phyloP scores from a whole-genome alignment of 2,797 vertebrate species.

The Leuciscus waleckii region DNA sequence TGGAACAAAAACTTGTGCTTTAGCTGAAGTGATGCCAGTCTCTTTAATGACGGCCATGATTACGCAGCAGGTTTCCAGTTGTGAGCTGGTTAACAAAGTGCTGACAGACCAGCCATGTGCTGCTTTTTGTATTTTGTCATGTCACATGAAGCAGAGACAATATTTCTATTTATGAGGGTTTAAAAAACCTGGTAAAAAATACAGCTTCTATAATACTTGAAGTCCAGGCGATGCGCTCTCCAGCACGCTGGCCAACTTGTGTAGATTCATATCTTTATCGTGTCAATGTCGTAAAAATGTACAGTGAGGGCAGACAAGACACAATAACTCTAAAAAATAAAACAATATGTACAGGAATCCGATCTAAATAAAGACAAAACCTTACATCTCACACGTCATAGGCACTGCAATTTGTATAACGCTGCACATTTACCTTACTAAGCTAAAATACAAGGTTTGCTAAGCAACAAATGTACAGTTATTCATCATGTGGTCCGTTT shows the following conservation, averaged over 20 bases:
- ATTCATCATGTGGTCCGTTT: conserved; percentile 2
- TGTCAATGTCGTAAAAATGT: conserved; percentile 3
- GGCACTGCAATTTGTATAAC: conserved; percentile 50
- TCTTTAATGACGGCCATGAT: background rate
- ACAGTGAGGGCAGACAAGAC: conserved; percentile 25
- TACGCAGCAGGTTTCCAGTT: conserved; percentile 5
- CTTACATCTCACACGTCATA: conserved; percentile 50
- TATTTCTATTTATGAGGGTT: background rate
- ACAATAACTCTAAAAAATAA: conserved; percentile 16
- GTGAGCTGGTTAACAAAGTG: conserved; percentile 29
- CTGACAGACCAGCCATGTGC: background rate
- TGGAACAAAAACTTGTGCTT: conserved; percentile 41
- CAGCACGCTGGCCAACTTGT: background rate
- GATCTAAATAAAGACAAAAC: conserved; percentile 25
- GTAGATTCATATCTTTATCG: conserved; percentile 30
- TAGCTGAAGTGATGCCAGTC: conserved; percentile 19
- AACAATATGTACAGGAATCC: conserved; percentile 33
- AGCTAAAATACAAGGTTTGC: conserved; percentile 35
- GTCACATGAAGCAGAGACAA: conserved; percentile 2
- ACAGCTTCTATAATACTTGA: conserved; percentile 14
- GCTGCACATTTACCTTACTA: conserved; percentile 22
- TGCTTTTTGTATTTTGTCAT: conserved; percentile 20
- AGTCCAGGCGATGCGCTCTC: conserved; percentile 8
- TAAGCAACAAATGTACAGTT: conserved; percentile 37
- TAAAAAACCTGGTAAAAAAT: conserved; percentile 17